phyloP scores from a whole-genome alignment of 2,888 invertebrate species.

The Phalera bucephala region DNA sequence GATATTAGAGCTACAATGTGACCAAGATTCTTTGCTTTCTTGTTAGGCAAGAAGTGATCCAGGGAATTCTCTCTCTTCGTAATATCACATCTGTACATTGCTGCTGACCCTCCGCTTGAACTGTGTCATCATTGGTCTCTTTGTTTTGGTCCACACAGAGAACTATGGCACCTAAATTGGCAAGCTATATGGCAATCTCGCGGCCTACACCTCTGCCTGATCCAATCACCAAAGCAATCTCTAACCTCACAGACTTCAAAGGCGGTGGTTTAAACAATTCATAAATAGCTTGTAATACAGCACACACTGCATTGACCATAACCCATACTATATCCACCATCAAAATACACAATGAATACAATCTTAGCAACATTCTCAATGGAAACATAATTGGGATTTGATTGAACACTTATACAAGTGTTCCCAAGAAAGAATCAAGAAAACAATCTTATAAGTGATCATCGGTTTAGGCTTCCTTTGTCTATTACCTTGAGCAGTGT shows the following conservation, averaged over 20 bases:
- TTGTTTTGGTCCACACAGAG: slow-evolving; percentile 87
- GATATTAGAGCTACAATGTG: slow-evolving; percentile 85
- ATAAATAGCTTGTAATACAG: slow-evolving; percentile 75
- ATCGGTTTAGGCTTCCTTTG: no score
- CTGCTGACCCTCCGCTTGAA: slow-evolving; percentile 72
- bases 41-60: slow-evolving; percentile 83
- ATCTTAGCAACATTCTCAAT: slow-evolving; percentile 76
- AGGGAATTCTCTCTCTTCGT: slow-evolving; percentile 80
- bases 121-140: slow-evolving; percentile 72
- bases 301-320: slow-evolving; percentile 74
- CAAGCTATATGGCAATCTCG: slow-evolving; percentile 84
- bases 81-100: slow-evolving; percentile 81
- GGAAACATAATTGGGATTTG: slow-evolving; percentile 75
- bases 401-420: no score
- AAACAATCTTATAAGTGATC: no score
- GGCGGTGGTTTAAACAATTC: slow-evolving; percentile 81
- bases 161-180: slow-evolving; percentile 80
- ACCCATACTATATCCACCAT: slow-evolving; percentile 80
- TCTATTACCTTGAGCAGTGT: no score
- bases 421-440: no score
- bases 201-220: slow-evolving; percentile 87
- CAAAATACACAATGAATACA: slow-evolving; percentile 81
- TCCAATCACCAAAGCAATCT: slow-evolving; percentile 87
- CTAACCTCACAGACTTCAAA: slow-evolving; percentile 83
- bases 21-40: slow-evolving; percentile 82